Evolutionary conservation across 1,140 invertebrate species (phyloP).

Genomic region (Trissolcus basalis): DNA sequence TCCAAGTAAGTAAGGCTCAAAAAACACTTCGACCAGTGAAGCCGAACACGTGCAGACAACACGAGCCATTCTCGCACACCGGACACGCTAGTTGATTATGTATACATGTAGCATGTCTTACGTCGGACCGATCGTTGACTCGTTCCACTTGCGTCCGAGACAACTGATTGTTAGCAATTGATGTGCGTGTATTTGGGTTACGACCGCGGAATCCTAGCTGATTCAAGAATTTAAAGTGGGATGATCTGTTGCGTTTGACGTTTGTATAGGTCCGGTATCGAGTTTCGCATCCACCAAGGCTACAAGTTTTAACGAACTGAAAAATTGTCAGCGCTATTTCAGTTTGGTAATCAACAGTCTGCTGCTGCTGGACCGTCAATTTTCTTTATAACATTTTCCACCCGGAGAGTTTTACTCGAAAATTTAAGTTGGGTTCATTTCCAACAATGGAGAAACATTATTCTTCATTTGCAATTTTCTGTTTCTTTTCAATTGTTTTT

Average conservation of each 20-base stretch:
- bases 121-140: slow-evolving; percentile 30
- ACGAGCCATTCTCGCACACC: slow-evolving; percentile 1
- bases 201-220: slow-evolving; percentile 14
- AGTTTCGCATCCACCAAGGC: too few relatives aligned
- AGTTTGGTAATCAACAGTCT: too few relatives aligned
- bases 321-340: too few relatives aligned
- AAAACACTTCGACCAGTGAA: slow-evolving; percentile 43
- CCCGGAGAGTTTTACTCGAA: too few relatives aligned
- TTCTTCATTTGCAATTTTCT: too few relatives aligned
- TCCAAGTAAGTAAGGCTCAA: slow-evolving; percentile 70
- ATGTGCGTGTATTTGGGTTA: slow-evolving; percentile 42
- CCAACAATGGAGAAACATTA: too few relatives aligned
- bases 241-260: slow-evolving; percentile 40
- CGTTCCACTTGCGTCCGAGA: slow-evolving; percentile 16
- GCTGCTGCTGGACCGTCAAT: too few relatives aligned
- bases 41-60: slow-evolving; percentile 44
- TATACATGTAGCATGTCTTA: slow-evolving; percentile 4
- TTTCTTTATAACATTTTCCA: too few relatives aligned
- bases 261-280: background rate
- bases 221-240: slow-evolving; percentile 7
- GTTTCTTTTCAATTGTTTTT: too few relatives aligned
- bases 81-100: background rate
- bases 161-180: slow-evolving; percentile 22
- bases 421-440: too few relatives aligned
- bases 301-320: too few relatives aligned